Conservation (phyloP, 2,797 vertebrate species). For the Heliangelus exortis region DNA sequence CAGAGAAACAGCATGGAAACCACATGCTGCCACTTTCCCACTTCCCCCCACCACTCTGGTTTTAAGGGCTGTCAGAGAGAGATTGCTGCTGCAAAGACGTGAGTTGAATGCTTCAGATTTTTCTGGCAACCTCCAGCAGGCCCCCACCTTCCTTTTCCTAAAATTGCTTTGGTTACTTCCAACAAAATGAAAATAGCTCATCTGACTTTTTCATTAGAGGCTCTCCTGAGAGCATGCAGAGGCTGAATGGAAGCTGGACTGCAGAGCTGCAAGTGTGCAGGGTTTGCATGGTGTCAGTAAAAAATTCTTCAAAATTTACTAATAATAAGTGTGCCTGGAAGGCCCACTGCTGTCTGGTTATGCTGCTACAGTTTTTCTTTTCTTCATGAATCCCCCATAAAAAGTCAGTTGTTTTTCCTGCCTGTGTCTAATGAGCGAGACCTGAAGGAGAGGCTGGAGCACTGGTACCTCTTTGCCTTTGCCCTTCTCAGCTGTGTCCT, state of each 20-base stretch:
- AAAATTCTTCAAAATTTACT: background rate
- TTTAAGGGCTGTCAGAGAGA: background rate
- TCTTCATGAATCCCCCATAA: background rate
- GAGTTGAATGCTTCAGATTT: background rate
- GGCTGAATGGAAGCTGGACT: background rate
- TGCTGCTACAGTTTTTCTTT: background rate
- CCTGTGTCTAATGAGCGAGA: background rate
- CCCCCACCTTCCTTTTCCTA: background rate
- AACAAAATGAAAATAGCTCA: conserved; percentile 63
- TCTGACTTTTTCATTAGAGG: conserved; percentile 26
- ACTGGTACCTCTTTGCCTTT: background rate
- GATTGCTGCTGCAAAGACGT: background rate
- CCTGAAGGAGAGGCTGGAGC: background rate
- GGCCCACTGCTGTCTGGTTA: background rate
- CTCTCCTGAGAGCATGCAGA: conserved; percentile 1
- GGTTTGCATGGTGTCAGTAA: background rate
- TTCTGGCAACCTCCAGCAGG: conserved; percentile 12
- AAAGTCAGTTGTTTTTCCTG: background rate
- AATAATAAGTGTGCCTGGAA: background rate
- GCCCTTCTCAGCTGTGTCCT: background rate
- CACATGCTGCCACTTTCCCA: background rate
- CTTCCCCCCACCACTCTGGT: background rate
- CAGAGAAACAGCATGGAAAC: background rate
- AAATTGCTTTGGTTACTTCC: conserved; percentile 59
- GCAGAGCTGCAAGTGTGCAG: conserved; percentile 8